Conservation (phyloP, 2,113 vertebrate species). For the Poeciliopsis turrubarensis region DNA sequence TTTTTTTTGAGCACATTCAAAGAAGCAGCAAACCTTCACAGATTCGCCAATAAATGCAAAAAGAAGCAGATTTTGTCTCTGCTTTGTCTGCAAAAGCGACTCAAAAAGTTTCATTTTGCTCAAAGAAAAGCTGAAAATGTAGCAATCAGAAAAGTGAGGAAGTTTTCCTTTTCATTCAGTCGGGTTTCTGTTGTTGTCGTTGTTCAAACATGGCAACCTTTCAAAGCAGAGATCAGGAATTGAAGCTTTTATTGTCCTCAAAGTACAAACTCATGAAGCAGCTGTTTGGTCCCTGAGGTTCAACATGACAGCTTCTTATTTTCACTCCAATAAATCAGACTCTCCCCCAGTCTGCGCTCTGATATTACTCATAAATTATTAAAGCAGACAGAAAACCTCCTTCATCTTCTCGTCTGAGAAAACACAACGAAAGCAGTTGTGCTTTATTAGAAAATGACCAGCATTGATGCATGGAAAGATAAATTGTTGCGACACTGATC, state of each 20-base stretch:
- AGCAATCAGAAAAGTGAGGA: neutral
- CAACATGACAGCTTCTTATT: constrained; percentile 28
- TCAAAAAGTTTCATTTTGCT: neutral
- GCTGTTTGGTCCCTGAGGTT: constrained; percentile 27
- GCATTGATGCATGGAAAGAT: neutral
- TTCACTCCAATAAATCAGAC: constrained; percentile 32
- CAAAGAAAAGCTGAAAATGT: neutral
- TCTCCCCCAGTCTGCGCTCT: constrained; percentile 17
- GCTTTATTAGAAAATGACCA: neutral
- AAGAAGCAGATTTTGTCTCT: neutral
- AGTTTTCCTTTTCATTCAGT: constrained; percentile 2
- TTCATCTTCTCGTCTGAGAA: constrained; percentile 12
- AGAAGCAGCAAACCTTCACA: neutral
- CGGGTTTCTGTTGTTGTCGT: neutral
- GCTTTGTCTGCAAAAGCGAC: neutral
- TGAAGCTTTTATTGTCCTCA: constrained; percentile 11
- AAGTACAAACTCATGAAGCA: constrained; percentile 25
- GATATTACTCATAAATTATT: constrained; percentile 26
- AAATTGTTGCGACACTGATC: neutral
- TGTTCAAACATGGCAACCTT: constrained; percentile 21
- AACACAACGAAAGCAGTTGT: constrained; percentile 11
- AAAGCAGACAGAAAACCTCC: constrained; percentile 24
- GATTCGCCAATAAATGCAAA: neutral
- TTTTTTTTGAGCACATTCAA: too few relatives aligned
- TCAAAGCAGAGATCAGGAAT: constrained; percentile 7